phyloP scores from a whole-genome alignment of 2,888 invertebrate genomes.

The Hydraecia micacea region DNA sequence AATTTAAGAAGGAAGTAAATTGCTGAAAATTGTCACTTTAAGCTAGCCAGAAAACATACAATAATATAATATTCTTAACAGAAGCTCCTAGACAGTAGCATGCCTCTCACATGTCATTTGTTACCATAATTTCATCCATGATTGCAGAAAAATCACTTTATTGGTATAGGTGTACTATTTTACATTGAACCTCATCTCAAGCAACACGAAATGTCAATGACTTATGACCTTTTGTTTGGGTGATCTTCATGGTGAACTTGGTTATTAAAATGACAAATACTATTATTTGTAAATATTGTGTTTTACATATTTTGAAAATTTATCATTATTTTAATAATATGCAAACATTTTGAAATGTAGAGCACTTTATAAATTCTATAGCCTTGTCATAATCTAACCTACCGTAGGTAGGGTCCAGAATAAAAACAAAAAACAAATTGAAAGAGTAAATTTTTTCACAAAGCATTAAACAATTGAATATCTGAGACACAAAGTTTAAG shows the following conservation, averaged over 20 bases:
- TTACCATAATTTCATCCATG: background rate
- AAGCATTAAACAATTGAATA: too few species aligned
- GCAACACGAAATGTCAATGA: slow-evolving; percentile 37
- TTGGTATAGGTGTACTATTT: background rate
- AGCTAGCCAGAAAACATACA: background rate
- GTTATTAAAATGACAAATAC: slow-evolving; percentile 13
- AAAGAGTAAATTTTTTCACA: too few species aligned
- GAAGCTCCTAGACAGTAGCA: background rate
- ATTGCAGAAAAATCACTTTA: slow-evolving; percentile 21
- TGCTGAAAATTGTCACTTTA: background rate
- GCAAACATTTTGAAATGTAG: slow-evolving; percentile 1
- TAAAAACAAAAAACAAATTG: too few species aligned
- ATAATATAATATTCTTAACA: background rate
- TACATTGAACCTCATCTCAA: slow-evolving; percentile 19
- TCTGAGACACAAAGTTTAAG: too few species aligned
- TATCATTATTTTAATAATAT: background rate
- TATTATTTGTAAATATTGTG: background rate
- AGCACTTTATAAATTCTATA: background rate
- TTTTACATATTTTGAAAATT: slow-evolving; percentile 15
- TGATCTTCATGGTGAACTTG: slow-evolving; percentile 35
- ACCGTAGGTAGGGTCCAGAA: background rate
- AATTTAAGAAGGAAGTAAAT: background rate
- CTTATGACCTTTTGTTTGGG: slow-evolving; percentile 33
- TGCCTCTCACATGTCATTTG: slow-evolving; percentile 4
- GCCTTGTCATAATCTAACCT: background rate